phyloP scores from a whole-genome alignment of 2,113 vertebrate genomes.

The Hydrochoerus hydrochaeris region DNA sequence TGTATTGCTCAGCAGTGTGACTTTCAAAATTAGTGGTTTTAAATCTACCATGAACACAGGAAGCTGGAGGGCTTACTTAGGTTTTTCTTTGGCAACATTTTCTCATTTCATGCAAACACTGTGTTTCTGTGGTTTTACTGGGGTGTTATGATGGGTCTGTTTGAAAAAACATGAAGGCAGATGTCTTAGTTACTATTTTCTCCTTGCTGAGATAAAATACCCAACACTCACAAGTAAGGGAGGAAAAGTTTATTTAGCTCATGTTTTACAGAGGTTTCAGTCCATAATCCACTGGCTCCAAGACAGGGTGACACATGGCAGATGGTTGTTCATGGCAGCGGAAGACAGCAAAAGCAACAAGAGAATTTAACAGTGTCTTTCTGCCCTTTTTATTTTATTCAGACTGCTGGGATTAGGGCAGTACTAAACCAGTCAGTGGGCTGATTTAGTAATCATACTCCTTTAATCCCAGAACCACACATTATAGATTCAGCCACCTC shows the following conservation, averaged over 20 bases:
- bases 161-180: neutral
- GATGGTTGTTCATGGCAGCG: neutral
- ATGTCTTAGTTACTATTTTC: neutral
- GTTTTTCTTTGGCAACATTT: neutral
- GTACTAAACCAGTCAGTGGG: neutral
- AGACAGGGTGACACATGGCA: neutral
- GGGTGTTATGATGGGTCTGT: neutral
- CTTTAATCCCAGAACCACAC: neutral
- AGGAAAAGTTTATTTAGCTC: neutral
- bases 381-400: neutral
- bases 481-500: neutral
- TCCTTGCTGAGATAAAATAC: neutral
- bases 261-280: neutral
- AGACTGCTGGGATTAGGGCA: neutral
- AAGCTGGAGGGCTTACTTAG: neutral
- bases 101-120: neutral
- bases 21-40: neutral
- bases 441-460: neutral
- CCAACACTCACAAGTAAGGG: neutral
- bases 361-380: neutral
- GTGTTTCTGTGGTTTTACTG: neutral
- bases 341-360: neutral
- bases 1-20: neutral
- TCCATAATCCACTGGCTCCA: neutral
- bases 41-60: neutral